Evolutionary conservation across 1,140 invertebrate species (phyloP).

Genomic region (Drosophila miranda): DNA sequence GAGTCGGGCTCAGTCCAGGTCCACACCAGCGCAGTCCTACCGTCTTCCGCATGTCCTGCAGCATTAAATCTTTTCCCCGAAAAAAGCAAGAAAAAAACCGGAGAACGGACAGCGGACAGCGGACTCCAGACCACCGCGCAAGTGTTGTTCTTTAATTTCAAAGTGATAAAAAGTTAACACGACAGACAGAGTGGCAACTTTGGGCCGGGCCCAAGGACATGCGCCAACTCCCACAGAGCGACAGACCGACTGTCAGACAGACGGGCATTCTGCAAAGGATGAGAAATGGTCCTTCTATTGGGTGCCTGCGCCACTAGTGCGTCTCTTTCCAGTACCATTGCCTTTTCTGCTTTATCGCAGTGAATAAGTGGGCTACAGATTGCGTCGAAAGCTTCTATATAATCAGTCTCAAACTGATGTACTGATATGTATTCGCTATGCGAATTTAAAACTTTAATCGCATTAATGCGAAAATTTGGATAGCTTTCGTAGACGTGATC

Average conservation of each 20-base stretch:
- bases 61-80: conserved; percentile 24
- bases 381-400: too few relatives aligned
- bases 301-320: conserved; percentile 66
- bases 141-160: conserved; percentile 79
- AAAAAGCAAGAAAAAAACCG: conserved; percentile 26
- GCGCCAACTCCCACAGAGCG: conserved; percentile 7
- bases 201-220: conserved; percentile 32
- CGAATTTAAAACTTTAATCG: too few relatives aligned
- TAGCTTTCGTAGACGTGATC: too few relatives aligned
- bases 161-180: conserved; percentile 80
- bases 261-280: conserved; percentile 15
- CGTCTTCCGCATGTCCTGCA: background rate
- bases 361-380: too few relatives aligned
- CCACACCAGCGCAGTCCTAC: background rate
- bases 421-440: too few relatives aligned
- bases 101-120: too few relatives aligned
- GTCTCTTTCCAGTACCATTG: too few relatives aligned
- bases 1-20: background rate
- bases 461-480: too few relatives aligned
- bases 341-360: too few relatives aligned
- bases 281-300: conserved; percentile 64
- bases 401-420: too few relatives aligned
- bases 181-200: conserved; percentile 58
- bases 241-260: conserved; percentile 4
- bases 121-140: conserved; percentile 53